A percentile compares a stretch with the other conserved stretches of the same genome.
phyloP scores from a whole-genome alignment of 2,113 vertebrate genomes.

The Sylvietta virens region DNA sequence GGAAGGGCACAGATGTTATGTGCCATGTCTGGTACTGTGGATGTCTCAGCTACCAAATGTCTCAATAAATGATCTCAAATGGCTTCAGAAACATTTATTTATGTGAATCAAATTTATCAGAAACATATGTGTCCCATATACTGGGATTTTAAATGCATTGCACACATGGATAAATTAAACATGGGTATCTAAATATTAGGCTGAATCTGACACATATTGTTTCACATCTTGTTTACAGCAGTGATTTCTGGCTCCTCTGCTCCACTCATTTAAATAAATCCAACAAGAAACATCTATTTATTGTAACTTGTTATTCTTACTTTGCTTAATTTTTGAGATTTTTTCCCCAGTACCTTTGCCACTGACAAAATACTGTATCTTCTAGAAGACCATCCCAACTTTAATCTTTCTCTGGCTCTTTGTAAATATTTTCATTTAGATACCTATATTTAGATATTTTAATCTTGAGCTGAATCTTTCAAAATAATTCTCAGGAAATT shows the following conservation, averaged over 20 bases:
- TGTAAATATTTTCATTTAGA: background rate
- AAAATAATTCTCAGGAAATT: background rate
- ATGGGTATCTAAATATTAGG: background rate
- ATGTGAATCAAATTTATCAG: background rate
- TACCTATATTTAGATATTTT: background rate
- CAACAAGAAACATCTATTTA: background rate
- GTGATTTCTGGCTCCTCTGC: background rate
- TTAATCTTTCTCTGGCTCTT: background rate
- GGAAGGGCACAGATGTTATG: background rate
- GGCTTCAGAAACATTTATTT: background rate
- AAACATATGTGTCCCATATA: background rate
- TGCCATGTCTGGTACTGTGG: background rate
- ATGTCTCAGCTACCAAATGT: background rate
- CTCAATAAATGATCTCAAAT: background rate
- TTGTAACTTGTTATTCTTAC: background rate
- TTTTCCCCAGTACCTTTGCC: background rate
- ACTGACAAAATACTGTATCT: background rate
- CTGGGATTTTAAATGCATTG: background rate
- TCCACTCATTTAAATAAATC: background rate
- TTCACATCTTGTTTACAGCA: background rate
- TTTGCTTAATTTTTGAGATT: background rate
- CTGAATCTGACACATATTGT: background rate
- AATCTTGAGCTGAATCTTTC: background rate
- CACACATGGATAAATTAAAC: background rate
- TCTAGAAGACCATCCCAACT: background rate